Conservation (phyloP, 1,140 invertebrate species). For the Stegodyphus mimosarum region DNA sequence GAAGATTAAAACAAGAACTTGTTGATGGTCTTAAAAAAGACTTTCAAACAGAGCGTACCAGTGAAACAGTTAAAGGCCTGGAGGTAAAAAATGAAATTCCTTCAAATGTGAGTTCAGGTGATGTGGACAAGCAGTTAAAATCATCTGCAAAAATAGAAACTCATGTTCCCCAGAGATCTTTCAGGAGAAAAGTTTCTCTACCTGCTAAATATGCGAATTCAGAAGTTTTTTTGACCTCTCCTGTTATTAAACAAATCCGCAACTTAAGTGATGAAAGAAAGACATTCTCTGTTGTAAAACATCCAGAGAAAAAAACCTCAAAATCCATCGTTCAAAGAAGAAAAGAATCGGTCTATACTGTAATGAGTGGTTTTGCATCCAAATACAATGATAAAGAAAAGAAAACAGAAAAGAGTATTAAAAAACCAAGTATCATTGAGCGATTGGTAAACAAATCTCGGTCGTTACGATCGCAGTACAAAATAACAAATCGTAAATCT, state of each 20-base stretch:
- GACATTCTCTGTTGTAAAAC: neutral
- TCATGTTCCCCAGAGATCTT: neutral
- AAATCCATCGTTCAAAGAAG: too few relatives aligned
- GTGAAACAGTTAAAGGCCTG: neutral
- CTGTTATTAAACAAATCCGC: slow-evolving; percentile 26
- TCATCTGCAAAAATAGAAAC: neutral
- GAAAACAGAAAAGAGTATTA: too few relatives aligned
- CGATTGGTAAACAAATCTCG: too few relatives aligned
- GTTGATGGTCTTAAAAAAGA: neutral
- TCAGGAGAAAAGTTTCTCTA: slow-evolving; percentile 29
- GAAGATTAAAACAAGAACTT: too few relatives aligned
- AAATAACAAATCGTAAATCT: too few relatives aligned
- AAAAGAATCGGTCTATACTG: too few relatives aligned
- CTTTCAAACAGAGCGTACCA: neutral
- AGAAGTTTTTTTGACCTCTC: slow-evolving; percentile 40
- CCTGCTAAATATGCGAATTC: slow-evolving; percentile 40
- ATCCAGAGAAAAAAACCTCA: too few relatives aligned
- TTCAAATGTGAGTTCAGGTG: neutral
- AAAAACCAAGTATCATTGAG: too few relatives aligned
- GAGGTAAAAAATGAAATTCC: neutral
- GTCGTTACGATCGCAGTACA: too few relatives aligned
- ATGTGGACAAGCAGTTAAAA: neutral
- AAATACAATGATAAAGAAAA: too few relatives aligned
- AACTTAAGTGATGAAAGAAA: neutral
- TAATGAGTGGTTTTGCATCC: too few relatives aligned